Percentiles rank a stretch among this genome's conserved stretches.
phyloP scores from a whole-genome alignment of 2,888 invertebrate genomes.

The Diaperis boleti region DNA sequence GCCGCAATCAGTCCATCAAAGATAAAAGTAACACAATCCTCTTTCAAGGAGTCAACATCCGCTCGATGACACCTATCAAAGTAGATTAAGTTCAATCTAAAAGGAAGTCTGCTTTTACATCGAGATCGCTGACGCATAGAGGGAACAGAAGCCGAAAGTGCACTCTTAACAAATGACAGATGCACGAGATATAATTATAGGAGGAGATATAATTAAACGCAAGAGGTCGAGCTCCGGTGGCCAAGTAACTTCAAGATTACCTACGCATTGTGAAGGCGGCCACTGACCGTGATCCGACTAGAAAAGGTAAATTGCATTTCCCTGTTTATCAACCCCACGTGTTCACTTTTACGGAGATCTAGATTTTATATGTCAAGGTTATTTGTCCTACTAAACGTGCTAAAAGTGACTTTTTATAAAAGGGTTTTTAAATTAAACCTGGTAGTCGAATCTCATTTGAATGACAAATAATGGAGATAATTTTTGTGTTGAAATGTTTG shows the following conservation, averaged over 20 bases:
- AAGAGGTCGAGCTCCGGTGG: constrained; percentile 31
- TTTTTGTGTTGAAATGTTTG: too few species aligned
- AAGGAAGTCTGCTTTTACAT: constrained; percentile 34
- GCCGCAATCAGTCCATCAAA: constrained; percentile 12
- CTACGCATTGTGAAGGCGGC: constrained; percentile 27
- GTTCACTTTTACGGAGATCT: too few species aligned
- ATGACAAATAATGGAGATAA: too few species aligned
- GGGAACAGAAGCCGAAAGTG: constrained; percentile 27
- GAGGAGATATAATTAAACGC: constrained; percentile 44
- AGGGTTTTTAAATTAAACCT: too few species aligned
- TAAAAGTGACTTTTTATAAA: too few species aligned
- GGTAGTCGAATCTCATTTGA: too few species aligned
- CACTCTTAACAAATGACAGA: constrained; percentile 45
- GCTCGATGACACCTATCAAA: constrained; percentile 39
- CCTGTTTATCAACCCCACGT: not conserved
- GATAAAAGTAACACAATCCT: constrained; percentile 27
- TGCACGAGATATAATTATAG: constrained; percentile 46
- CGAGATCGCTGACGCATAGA: constrained; percentile 28
- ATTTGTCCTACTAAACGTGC: too few species aligned
- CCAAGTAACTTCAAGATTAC: constrained; percentile 1
- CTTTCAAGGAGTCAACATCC: constrained; percentile 29
- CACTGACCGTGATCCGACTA: constrained; percentile 19
- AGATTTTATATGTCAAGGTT: too few species aligned
- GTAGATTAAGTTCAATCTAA: constrained; percentile 32
- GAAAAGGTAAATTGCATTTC: constrained; percentile 24